A percentile compares a stretch with the other conserved stretches of the same genome.
Evolutionary conservation across 2,113 vertebrate species (phyloP).

Genomic region (Gallinago jamesoni): DNA sequence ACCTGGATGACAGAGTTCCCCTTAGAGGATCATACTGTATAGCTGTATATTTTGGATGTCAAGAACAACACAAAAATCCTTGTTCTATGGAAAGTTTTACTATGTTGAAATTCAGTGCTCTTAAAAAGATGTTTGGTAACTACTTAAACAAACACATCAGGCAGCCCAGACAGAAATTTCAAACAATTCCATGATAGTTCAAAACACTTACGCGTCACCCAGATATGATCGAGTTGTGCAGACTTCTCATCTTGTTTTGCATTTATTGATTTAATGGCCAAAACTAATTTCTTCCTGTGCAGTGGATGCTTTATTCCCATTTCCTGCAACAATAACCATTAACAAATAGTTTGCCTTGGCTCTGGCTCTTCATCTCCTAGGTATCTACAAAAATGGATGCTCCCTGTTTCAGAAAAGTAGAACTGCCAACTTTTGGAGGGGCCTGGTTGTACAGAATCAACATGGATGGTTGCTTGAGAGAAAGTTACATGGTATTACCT

Average conservation of each 20-base stretch:
- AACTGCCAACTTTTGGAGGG: neutral
- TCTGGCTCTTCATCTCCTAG: neutral
- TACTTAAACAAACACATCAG: neutral
- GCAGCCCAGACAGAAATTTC: neutral
- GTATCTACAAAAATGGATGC: neutral
- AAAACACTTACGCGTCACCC: conserved; percentile 91
- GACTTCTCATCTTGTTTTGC: conserved; percentile 90
- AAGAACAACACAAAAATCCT: neutral
- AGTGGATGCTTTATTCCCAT: conserved; percentile 94
- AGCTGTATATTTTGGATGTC: neutral
- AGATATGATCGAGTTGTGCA: conserved; percentile 91
- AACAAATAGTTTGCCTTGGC: neutral
- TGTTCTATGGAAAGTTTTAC: neutral
- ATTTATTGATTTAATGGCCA: conserved; percentile 88
- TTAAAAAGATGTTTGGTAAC: neutral
- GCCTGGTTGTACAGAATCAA: neutral
- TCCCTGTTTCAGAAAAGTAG: neutral
- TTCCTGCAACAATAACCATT: conserved; percentile 77
- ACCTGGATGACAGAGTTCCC: neutral
- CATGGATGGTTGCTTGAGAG: neutral
- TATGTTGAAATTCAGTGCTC: neutral
- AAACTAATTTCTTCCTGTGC: conserved; percentile 94
- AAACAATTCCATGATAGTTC: neutral
- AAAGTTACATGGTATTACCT: conserved; percentile 75
- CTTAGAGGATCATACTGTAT: too few relatives aligned